Conservation (phyloP, 2,113 vertebrate species). For the Ctenodactylus gundi region DNA sequence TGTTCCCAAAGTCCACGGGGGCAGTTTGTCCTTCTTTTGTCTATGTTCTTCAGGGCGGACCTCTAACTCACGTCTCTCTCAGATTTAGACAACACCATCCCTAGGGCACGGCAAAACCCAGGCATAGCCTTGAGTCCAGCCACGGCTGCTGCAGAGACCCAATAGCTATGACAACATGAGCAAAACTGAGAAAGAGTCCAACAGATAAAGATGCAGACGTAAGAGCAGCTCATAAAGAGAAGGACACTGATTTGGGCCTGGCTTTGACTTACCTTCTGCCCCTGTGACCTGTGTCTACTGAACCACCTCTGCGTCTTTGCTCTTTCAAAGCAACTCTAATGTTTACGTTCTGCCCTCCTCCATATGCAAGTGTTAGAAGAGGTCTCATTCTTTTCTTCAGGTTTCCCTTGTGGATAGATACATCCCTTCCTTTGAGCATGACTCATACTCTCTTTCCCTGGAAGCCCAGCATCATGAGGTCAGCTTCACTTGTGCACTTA, state of each 20-base stretch:
- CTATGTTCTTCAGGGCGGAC: background rate
- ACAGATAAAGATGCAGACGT: background rate
- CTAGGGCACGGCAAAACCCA: background rate
- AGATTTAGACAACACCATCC: background rate
- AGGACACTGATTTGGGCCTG: accelerated
- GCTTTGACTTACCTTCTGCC: background rate
- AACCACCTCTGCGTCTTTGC: background rate
- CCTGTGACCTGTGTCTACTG: background rate
- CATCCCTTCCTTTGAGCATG: background rate
- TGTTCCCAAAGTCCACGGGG: background rate
- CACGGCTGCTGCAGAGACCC: background rate
- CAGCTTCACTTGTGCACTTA: background rate
- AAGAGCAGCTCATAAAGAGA: background rate
- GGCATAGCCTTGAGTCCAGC: background rate
- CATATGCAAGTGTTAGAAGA: background rate
- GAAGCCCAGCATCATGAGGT: background rate
- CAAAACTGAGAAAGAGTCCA: background rate
- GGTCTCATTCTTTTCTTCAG: background rate
- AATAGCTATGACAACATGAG: background rate
- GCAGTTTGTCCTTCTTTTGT: background rate
- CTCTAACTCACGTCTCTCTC: background rate
- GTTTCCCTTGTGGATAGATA: background rate
- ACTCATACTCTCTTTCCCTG: background rate
- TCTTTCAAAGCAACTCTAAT: background rate
- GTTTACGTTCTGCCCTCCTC: background rate